These are phyloP conservation scores for Platyrinchus mystaceus DNA, from an alignment of 2,797 vertebrate genomes.

Conservation along the genomic window DNA sequence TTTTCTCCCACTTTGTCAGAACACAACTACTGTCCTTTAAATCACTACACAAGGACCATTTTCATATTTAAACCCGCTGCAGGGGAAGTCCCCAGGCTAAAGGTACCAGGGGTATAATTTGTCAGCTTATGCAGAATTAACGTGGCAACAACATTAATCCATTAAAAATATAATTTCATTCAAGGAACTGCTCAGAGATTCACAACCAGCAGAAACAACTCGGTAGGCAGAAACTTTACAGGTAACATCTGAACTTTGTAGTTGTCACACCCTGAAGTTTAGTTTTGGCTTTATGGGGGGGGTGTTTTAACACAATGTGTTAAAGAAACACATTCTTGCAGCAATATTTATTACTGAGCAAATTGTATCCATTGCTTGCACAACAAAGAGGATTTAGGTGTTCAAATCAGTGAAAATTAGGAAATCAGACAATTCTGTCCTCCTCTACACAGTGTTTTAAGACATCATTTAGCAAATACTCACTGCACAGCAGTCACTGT, in stretches of 20 bases:
- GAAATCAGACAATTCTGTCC: neutral
- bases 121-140: neutral
- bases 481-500: neutral
- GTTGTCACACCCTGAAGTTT: neutral
- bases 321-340: neutral
- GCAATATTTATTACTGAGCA: neutral
- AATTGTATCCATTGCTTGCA: neutral
- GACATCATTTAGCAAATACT: neutral
- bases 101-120: neutral
- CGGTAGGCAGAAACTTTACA: neutral
- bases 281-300: neutral
- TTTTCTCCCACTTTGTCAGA: slow-evolving; percentile 11
- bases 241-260: neutral
- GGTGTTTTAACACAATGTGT: neutral
- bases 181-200: neutral
- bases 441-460: neutral
- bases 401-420: neutral
- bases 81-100: neutral
- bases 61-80: neutral
- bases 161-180: neutral
- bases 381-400: neutral
- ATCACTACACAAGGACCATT: neutral
- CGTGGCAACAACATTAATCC: slow-evolving; percentile 1
- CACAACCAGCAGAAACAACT: neutral
- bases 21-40: neutral